Base-by-base conservation (phyloP, 2,888 invertebrate genomes). In the Orthosia cruda region DNA sequence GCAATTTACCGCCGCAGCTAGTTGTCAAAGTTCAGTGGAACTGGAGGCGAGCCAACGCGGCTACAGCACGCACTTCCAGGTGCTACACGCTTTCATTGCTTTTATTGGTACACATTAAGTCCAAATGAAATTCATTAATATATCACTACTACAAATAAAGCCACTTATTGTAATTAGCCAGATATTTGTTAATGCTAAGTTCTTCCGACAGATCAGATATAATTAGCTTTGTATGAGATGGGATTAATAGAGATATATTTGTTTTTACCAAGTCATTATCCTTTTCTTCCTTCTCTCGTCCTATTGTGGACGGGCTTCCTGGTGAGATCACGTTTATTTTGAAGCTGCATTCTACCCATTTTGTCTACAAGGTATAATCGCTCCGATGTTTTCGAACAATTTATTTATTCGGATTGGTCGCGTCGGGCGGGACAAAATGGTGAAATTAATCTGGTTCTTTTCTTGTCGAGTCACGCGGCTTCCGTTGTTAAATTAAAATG, bases 21-120 rank as follows among this genome's bases (percentile, higher is more conserved):
- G 90, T 95, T 95, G 95, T 95, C 95, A 96, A 96, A 96, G 96
- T 96, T 96, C 96, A 96, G 94, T 96, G 87, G 96, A 94, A 92
- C 96, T 96, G 96, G 96, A 95, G 90, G 75, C 81, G 83, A 84
- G 96, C 96, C 96, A 96, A 95, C 85, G 91, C 92, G 93, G 93
- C 93, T 94, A 92, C 88, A 82, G 90, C 90, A 90, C 88, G 89
- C 91, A 94, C 95, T 96, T 95, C 95, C 95, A 96, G 95, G 94
- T 95, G 95, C 91, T 90, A 80, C 87, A 80, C 79, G 83, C 88
- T 90, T 89, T 89, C 85, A 89, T 90, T 90, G 84, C 86, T 89
- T 89, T 91, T 89, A 90, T 91, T 90, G 85, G 77, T 88, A 80
- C 80, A 87, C 80, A 86, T 82, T 86, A 85, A 82, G 81, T 87